Base-by-base conservation (phyloP, 2,888 invertebrate species). In the Acronicta aceris region DNA sequence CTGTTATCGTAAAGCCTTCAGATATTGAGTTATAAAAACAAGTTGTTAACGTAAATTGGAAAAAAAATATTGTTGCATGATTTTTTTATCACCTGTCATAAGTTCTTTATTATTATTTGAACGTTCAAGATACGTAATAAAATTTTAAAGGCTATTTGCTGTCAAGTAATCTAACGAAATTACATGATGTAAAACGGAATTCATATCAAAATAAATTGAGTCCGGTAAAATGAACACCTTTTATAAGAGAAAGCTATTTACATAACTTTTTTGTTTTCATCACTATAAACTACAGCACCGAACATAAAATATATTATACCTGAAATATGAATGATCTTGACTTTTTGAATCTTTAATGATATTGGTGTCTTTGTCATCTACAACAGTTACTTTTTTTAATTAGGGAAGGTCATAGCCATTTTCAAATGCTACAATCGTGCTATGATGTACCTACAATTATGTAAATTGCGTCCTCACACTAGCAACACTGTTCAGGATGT, bases 41-140 rank as follows among this genome's bases (percentile, higher is more conserved):
- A 87, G 90, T 87, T 90, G 86, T 92, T 91, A 92, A 89, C 89
- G 89, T 90, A 92, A 93, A 93, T 93, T 90, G 90, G 88, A 89
- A 92, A 91, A 38, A 91, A 91, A 91, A 88, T 89, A 86, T 86
- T 89, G 87, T 89, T 83, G 84, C 84, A 77, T 85, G 83, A 81
- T 84, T 87, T 88, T 86, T 90, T 92, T 92, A 93, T 88, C 83
- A 89, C 86, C 89, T 85, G 87, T 85, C 88, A 87, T 93, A 90
- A 93, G 88, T 88, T 84, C 78, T 91, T 92, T 91, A 93, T 90
- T 90, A 90, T 92, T 90, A 91, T 92, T 93, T 90, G 89, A 88
- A 84, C 89, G 91, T 85, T 86, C 81, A 81, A 86, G 89, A 88
- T 83, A 84, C 84, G 82, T 86, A 86, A 88, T 90, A 91, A 92